A percentile compares a stretch with the other conserved stretches of the same genome.
Conservation (phyloP, 2,113 vertebrate species). For the Calidris pygmaea region DNA sequence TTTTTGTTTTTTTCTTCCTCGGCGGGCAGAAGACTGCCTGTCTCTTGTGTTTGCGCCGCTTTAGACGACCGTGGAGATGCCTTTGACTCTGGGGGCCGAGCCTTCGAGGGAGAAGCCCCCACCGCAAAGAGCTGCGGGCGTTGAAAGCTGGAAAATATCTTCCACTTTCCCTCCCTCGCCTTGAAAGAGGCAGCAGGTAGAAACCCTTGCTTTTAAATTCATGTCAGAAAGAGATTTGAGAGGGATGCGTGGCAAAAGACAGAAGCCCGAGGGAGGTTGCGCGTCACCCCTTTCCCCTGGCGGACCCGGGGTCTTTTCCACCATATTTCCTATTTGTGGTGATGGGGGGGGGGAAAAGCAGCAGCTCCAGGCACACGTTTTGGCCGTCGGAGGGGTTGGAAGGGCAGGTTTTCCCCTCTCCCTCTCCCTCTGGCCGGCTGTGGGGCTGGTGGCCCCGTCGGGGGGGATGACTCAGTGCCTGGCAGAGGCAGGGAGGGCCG, state of each 20-base stretch:
- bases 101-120: background rate
- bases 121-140: accelerated
- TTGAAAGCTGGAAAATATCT: background rate
- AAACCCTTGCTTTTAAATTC: background rate
- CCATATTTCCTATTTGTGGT: background rate
- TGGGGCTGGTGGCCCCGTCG: background rate
- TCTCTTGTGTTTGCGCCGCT: background rate
- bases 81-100: background rate
- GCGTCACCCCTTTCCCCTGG: background rate
- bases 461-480: conserved; percentile 60
- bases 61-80: background rate
- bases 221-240: background rate
- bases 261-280: background rate
- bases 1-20: background rate
- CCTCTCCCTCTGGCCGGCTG: accelerated
- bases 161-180: background rate
- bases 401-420: background rate
- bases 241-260: background rate
- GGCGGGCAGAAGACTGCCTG: background rate
- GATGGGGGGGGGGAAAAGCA: background rate
- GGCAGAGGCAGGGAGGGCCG: conserved; percentile 68
- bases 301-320: background rate
- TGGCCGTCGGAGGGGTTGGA: background rate
- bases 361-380: background rate
- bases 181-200: background rate